These are phyloP conservation scores for Ptilonorhynchus violaceus DNA, from an alignment of 2,113 vertebrate genomes.

Conservation along the genomic window DNA sequence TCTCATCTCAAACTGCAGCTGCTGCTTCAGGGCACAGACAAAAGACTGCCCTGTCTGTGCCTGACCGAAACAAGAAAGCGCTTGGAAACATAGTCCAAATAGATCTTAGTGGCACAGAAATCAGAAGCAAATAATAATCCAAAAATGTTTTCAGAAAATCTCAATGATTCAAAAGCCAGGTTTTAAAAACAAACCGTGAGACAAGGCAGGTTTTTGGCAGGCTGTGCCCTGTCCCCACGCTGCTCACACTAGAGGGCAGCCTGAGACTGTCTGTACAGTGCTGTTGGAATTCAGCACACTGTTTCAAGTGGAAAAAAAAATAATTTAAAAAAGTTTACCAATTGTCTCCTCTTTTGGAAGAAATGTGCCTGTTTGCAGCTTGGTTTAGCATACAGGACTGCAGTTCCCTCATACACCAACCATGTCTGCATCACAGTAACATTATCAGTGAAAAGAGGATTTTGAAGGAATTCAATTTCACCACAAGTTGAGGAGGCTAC, in stretches of 20 bases:
- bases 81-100: background rate
- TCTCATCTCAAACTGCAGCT: background rate
- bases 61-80: background rate
- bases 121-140: background rate
- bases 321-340: background rate
- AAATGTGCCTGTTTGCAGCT: background rate
- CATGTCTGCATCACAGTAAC: background rate
- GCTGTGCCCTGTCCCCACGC: background rate
- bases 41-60: background rate
- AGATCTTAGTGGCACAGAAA: background rate
- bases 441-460: background rate
- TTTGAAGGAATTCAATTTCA: background rate
- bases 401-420: background rate
- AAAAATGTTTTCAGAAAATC: background rate
- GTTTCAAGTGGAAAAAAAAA: background rate
- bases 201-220: background rate
- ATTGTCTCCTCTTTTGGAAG: background rate
- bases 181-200: background rate
- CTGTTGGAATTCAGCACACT: background rate
- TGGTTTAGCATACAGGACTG: background rate
- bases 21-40: background rate
- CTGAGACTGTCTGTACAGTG: background rate
- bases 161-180: background rate
- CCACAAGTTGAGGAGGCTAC: background rate
- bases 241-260: slow-evolving; percentile 56